phyloP scores from a whole-genome alignment of 2,797 vertebrate species.

The Periparus ater region DNA sequence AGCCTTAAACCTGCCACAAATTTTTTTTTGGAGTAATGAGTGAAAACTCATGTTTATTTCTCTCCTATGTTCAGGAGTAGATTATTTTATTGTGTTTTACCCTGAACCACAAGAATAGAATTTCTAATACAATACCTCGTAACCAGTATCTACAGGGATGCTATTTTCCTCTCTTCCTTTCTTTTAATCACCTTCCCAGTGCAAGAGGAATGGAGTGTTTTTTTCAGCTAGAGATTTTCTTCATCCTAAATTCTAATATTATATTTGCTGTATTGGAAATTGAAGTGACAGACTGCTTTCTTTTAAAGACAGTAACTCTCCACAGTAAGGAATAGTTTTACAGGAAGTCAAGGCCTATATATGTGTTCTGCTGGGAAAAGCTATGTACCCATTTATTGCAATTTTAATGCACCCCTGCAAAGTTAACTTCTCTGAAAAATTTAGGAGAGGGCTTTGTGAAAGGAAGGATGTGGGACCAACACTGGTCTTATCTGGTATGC shows the following conservation, averaged over 20 bases:
- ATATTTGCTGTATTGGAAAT: neutral
- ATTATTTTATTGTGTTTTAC: slow-evolving; percentile 3
- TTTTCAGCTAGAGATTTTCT: neutral
- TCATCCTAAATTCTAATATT: neutral
- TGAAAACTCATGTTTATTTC: slow-evolving; percentile 6
- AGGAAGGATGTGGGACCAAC: neutral
- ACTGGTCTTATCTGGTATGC: neutral
- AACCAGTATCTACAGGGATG: neutral
- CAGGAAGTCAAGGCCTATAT: neutral
- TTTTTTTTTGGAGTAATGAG: slow-evolving; percentile 13
- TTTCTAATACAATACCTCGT: slow-evolving; percentile 4
- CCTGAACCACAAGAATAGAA: neutral
- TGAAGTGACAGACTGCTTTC: neutral
- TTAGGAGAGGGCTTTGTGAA: neutral
- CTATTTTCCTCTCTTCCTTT: neutral
- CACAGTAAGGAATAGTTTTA: neutral
- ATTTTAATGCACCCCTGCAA: neutral
- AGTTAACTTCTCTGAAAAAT: neutral
- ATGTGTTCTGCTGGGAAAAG: neutral
- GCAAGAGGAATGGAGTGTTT: neutral
- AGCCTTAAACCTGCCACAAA: neutral
- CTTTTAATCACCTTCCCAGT: neutral
- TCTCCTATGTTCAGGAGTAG: neutral
- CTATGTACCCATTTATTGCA: neutral
- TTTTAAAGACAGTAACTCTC: neutral